These are phyloP conservation scores for Dinomys branickii DNA, from an alignment of 2,113 vertebrate species.

Conservation along the genomic window DNA sequence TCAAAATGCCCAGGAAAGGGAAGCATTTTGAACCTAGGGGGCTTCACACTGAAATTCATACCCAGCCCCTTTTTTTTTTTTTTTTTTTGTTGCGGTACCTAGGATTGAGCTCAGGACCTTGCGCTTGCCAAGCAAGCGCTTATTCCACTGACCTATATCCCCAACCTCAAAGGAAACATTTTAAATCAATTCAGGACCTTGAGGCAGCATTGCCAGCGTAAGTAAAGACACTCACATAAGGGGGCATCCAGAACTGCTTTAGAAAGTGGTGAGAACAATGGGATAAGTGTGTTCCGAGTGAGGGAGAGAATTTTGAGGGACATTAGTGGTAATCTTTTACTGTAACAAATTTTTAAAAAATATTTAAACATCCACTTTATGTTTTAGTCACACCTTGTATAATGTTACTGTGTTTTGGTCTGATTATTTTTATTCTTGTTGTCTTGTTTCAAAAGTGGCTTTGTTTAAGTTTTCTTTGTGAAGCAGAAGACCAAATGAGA, in stretches of 20 bases:
- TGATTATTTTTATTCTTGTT: background rate
- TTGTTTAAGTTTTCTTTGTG: conserved; percentile 20
- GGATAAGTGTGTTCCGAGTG: background rate
- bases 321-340: background rate
- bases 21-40: background rate
- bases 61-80: too few species aligned
- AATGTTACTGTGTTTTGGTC: background rate
- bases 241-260: background rate
- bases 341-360: background rate
- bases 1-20: background rate
- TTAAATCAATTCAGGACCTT: background rate
- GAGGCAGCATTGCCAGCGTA: background rate
- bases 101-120: too few species aligned
- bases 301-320: background rate
- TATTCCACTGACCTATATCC: too few species aligned
- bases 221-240: background rate
- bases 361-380: background rate
- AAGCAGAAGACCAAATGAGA: background rate
- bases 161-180: background rate
- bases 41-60: too few species aligned
- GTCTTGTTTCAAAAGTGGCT: conserved; percentile 45
- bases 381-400: background rate
- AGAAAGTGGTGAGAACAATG: background rate
- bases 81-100: too few species aligned
- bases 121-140: too few species aligned